A percentile compares a stretch with the other conserved stretches of the same genome.
Conservation (phyloP, 2,797 vertebrate species). For the Sebastes steindachneri region DNA sequence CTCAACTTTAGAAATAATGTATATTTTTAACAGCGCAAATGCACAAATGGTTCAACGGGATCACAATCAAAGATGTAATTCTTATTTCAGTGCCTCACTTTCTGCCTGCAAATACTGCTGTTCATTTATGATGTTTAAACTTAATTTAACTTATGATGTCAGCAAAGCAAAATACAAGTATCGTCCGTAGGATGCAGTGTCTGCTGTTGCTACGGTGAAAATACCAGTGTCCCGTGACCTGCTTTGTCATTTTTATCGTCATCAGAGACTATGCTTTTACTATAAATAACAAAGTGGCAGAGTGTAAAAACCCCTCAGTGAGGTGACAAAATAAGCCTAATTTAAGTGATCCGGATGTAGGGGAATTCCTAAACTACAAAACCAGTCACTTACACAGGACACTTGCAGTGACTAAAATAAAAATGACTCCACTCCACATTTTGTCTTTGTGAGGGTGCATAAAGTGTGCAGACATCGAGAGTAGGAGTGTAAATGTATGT, state of each 20-base stretch:
- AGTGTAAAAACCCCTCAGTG: background rate
- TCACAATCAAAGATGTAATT: background rate
- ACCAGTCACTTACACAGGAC: background rate
- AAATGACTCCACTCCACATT: background rate
- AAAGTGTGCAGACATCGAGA: background rate
- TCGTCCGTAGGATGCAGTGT: background rate
- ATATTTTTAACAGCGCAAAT: background rate
- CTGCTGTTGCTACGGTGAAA: background rate
- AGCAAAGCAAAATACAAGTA: background rate
- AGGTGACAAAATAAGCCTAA: background rate
- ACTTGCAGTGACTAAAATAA: background rate
- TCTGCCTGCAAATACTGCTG: background rate
- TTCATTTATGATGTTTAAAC: background rate
- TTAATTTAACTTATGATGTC: background rate
- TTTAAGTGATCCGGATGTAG: background rate
- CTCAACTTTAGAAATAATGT: background rate
- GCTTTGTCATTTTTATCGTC: background rate
- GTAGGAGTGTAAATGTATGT: background rate
- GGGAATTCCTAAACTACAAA: constrained; percentile 33
- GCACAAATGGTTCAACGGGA: background rate
- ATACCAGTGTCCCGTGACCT: background rate
- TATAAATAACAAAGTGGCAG: background rate
- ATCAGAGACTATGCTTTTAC: background rate
- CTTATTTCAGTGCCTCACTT: background rate
- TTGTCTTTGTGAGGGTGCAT: background rate